Evolutionary conservation across 2,888 invertebrate species (phyloP), one percentile per base, ranked within the genome.

Genomic region (Muschampia plurimacula): DNA sequence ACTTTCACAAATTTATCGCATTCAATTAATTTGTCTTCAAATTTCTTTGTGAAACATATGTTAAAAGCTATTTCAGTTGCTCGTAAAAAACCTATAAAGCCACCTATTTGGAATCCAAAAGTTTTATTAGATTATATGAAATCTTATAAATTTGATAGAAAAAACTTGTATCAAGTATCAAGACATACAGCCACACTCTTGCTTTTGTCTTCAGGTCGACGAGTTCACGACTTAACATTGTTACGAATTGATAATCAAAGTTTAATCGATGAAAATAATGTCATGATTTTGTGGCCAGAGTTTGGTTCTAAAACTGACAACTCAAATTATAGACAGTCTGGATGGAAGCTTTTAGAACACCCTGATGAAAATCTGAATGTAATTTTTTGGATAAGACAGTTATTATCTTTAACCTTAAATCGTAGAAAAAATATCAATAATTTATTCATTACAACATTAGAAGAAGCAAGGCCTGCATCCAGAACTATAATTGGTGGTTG

Each of bases 71-170:
- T 76, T 36, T 74, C 70, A 10, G 57, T 74, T n/a, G 46, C 72
- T 5, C 59, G 59, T 1, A 39, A 36, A 12, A 70, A 22, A 62
- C 55, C 28, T 0, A 32, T 28, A 32, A 74, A 72, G 49, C 46
- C 74, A n/a, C 76, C 76, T 10, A 74, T 75, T 55, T 74, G 74
- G 74, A 67, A 70, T 41, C 75, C 73, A 9, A 73, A 57, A 57
- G n/a, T 44, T 15, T 32, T 72, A 6, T 22, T 74, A 55, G 10
- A 59, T 1, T 66, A 32, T 15, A 49, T 68, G 10, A 41, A 2
- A 6, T 13, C n/a, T 39, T 12, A 62, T n/a, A 7, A 0, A 2
- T 46, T 39, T 12, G 67, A 74, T 28, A n/a, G 44, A 4, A 59
- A 64, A 12, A 71, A 67, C 28, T 22, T 52, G 8, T 69, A 66